Conservation (phyloP, 2,797 vertebrate species). For the Morus bassanus region DNA sequence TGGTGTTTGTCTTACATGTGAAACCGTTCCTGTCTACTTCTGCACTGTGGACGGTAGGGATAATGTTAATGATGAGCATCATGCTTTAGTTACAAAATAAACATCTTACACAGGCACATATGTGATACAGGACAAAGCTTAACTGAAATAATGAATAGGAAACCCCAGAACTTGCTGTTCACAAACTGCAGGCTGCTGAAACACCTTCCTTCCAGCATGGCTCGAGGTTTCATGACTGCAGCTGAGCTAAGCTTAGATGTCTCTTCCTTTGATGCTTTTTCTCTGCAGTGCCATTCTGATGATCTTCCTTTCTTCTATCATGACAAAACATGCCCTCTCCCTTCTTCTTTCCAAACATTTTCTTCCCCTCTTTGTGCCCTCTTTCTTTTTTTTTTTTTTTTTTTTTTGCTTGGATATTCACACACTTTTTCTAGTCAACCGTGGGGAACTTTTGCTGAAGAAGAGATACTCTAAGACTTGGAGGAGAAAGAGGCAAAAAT, state of each 20-base stretch:
- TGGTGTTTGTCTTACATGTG: neutral
- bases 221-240: neutral
- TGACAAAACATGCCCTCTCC: neutral
- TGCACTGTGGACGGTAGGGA: neutral
- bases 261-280: neutral
- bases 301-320: neutral
- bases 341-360: neutral
- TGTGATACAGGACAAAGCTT: neutral
- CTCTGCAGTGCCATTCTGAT: neutral
- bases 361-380: neutral
- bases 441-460: neutral
- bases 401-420: neutral
- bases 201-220: neutral
- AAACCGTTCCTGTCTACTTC: neutral
- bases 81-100: neutral
- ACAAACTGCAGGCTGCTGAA: neutral
- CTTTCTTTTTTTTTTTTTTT: neutral
- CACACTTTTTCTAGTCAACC: neutral
- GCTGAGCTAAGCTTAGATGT: neutral
- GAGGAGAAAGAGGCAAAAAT: neutral
- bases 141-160: neutral
- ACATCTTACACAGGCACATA: neutral
- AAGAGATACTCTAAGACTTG: neutral
- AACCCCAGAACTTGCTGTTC: neutral
- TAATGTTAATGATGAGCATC: neutral